A percentile compares a stretch with the other conserved stretches of the same genome.
These are phyloP conservation scores for Myopa tessellatipennis DNA, from an alignment of 2,888 invertebrate species.

Conservation along the genomic window DNA sequence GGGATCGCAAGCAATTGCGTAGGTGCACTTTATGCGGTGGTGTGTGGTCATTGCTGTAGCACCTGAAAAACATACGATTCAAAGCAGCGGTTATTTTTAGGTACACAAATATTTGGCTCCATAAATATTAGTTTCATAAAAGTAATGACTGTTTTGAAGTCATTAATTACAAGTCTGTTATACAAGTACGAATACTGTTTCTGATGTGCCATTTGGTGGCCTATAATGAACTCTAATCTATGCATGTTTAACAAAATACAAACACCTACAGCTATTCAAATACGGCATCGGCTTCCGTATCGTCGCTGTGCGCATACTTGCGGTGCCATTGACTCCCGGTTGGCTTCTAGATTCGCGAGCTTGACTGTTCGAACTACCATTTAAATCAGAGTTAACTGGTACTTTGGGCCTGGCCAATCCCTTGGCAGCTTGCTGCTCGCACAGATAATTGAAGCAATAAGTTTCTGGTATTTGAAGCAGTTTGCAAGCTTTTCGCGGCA, in stretches of 20 bases:
- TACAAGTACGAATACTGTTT: no score
- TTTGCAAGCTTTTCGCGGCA: conserved; percentile 64
- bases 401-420: background rate
- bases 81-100: background rate
- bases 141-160: no score
- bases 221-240: background rate
- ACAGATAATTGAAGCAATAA: conserved; percentile 51
- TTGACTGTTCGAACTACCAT: background rate
- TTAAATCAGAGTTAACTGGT: background rate
- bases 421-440: conserved; percentile 40
- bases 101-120: background rate
- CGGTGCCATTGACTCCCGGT: conserved; percentile 59
- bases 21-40: conserved; percentile 54
- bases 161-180: no score
- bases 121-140: background rate
- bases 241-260: background rate
- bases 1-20: conserved; percentile 64
- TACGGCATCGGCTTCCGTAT: conserved; percentile 64
- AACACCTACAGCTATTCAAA: conserved; percentile 62
- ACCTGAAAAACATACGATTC: conserved; percentile 58
- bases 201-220: background rate
- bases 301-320: conserved; percentile 61
- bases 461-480: conserved; percentile 63
- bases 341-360: background rate
- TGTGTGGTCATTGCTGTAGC: conserved; percentile 54